phyloP scores from a whole-genome alignment of 2,113 vertebrate genomes.

The Limnothrissa miodon region DNA sequence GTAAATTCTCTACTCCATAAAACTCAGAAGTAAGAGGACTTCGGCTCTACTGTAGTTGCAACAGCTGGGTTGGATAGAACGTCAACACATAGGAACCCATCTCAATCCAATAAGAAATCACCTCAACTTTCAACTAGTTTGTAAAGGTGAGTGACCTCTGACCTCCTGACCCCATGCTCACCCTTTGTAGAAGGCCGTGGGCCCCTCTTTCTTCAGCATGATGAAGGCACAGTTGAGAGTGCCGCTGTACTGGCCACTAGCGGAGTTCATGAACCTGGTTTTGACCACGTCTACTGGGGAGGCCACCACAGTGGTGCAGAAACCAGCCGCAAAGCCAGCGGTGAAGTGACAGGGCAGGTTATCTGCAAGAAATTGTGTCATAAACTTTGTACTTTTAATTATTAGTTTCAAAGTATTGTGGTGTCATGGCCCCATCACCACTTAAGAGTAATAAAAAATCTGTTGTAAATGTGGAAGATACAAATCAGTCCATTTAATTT shows the following conservation, averaged over 20 bases:
- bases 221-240: conserved; percentile 80
- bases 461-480: too few species aligned
- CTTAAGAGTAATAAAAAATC: too few species aligned
- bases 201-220: conserved; percentile 82
- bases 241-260: conserved; percentile 74
- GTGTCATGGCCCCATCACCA: too few species aligned
- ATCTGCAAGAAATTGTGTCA: conserved; percentile 63
- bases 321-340: conserved; percentile 87
- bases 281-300: conserved; percentile 94
- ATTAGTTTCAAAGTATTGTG: too few species aligned
- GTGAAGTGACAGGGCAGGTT: conserved; percentile 90
- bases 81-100: too few species aligned
- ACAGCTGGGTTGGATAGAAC: too few species aligned
- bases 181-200: conserved; percentile 90
- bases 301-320: conserved; percentile 90
- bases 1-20: not conserved
- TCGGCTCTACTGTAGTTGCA: too few species aligned
- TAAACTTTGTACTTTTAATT: too few species aligned
- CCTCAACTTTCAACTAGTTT: too few species aligned
- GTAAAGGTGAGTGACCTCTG: not conserved
- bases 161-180: conserved; percentile 55
- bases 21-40: too few species aligned
- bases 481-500: too few species aligned
- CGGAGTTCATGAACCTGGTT: conserved; percentile 92
- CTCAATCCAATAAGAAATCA: too few species aligned